Evolutionary conservation across 1,140 invertebrate genomes (phyloP).

Genomic region (Drosophila asahinai): DNA sequence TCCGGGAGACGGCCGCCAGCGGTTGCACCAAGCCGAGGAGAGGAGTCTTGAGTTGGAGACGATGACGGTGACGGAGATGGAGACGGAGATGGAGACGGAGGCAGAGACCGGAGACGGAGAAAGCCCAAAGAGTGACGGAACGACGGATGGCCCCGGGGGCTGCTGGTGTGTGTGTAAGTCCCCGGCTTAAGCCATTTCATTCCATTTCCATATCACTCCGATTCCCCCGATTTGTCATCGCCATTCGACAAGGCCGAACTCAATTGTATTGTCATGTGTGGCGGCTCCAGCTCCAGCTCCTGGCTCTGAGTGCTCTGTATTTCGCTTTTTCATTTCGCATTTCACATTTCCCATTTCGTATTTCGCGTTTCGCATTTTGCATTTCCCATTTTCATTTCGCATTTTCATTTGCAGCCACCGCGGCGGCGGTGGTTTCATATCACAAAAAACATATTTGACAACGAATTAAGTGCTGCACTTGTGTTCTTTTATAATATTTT

Average conservation of each 20-base stretch:
- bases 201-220: conserved; percentile 15
- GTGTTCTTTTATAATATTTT: background rate
- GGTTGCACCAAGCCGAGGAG: conserved; percentile 18
- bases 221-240: conserved; percentile 28
- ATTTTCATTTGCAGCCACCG: conserved; percentile 33
- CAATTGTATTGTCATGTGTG: conserved; percentile 43
- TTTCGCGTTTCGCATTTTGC: background rate
- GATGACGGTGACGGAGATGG: background rate
- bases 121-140: conserved; percentile 15
- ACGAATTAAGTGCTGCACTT: background rate
- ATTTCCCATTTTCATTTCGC: conserved; percentile 12
- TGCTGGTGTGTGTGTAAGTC: conserved; percentile 26
- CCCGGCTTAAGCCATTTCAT: conserved; percentile 43
- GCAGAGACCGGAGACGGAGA: background rate
- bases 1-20: conserved; percentile 42
- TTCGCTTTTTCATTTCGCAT: conserved; percentile 20
- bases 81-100: background rate
- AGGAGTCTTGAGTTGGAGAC: conserved; percentile 7
- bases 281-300: background rate
- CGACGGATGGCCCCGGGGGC: background rate
- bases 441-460: background rate
- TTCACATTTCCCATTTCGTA: background rate
- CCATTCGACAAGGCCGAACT: conserved; percentile 28
- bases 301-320: conserved; percentile 2
- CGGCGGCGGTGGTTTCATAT: conserved; percentile 1